Evolutionary conservation across 1,140 invertebrate species (phyloP), one percentile per base, ranked within the genome.

Genomic region (Idris sp.): DNA sequence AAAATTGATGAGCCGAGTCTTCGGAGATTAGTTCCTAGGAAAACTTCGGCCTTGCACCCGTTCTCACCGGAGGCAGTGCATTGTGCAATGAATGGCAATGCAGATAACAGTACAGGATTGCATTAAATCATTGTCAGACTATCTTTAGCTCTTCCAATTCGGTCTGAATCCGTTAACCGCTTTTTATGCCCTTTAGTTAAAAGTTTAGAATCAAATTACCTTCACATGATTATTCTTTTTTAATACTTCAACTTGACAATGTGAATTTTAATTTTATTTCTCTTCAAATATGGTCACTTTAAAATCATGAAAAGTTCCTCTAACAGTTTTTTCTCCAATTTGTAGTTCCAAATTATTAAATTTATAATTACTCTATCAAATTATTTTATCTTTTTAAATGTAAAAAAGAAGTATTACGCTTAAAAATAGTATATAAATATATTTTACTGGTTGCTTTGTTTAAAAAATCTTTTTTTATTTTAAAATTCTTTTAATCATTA

Each of bases 71-170:
- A 13, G 31, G 31, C 30, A 10, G 19, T 9, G 30, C 48, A 64
- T 53, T 64, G 46, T 36, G 59, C 36, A 64, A 44, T 53, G 48
- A 56, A 67, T 49, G 51, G 35, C 43, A 56, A 56, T 48, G 46
- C 51, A 56, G 43, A 67, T 67, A 67, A 67, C 49, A 25, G 41
- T 43, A 67, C 62, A 56, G 33, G 14, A 48, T 56, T 16, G 62
- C 51, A 49, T 56, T 67, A 49, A 67, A 67, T 67, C 33, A 65
- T 65, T 65, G 61, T 25, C 48, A 14, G 9, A 8, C 38, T 54
- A 65, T 53, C 48, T 65, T 65, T 44, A 44, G 61, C 26, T 25
- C 30, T 38, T 65, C 11, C 38, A 10, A 44, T 54, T 43, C 30
- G 36, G 48, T 30, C 36, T 36, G 5, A 46, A 36, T 65, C 38